These are phyloP conservation scores for Dasypogon diadema DNA, from an alignment of 2,888 invertebrate species.

Conservation along the genomic window DNA sequence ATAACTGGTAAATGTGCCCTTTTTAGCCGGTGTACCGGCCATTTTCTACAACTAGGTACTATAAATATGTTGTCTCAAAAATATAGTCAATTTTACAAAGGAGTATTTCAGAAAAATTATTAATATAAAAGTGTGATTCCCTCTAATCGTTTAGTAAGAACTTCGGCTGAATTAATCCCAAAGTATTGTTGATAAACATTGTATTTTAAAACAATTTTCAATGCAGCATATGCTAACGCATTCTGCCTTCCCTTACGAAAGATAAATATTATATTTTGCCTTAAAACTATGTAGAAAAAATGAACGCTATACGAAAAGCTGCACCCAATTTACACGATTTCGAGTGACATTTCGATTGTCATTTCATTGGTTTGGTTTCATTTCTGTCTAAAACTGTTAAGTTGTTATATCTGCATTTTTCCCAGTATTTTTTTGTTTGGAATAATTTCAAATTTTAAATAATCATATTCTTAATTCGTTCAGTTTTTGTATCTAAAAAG, in stretches of 20 bases:
- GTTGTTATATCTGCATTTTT: too few relatives aligned
- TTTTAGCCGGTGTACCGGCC: constrained; percentile 54
- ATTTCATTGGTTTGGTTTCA: background rate
- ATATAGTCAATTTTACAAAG: background rate
- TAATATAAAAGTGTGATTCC: background rate
- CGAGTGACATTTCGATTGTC: constrained; percentile 20
- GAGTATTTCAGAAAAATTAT: background rate
- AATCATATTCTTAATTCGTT: too few relatives aligned
- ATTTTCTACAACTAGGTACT: constrained; percentile 6
- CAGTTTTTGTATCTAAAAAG: too few relatives aligned
- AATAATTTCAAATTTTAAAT: too few relatives aligned
- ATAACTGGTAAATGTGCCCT: constrained; percentile 55
- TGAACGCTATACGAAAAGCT: constrained; percentile 27
- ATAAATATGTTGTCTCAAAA: background rate
- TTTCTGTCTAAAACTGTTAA: too few relatives aligned
- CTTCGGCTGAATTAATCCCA: background rate
- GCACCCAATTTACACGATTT: constrained; percentile 39
- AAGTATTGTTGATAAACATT: background rate
- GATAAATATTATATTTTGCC: background rate
- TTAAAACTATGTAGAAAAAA: constrained; percentile 1
- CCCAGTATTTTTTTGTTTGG: too few relatives aligned
- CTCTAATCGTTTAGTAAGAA: background rate
- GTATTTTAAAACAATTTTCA: background rate
- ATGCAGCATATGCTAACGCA: background rate
- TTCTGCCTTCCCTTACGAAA: background rate